phyloP scores from a whole-genome alignment of 1,140 invertebrate genomes.

The Pseudobourletiella spinata region DNA sequence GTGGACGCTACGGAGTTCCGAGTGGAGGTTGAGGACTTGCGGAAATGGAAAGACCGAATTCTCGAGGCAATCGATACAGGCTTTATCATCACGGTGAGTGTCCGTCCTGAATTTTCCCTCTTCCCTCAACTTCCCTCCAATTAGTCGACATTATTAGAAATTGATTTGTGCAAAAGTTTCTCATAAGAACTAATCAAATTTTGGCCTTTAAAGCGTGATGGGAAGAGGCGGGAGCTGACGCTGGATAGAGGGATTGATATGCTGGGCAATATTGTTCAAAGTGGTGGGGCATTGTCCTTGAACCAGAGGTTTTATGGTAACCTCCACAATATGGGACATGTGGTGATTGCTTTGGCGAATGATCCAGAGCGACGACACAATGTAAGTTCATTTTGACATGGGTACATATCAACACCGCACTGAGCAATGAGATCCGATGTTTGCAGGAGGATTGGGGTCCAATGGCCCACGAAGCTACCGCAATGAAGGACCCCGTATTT shows the following conservation, averaged over 20 bases:
- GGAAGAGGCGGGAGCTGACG: not conserved
- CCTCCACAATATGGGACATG: constrained; percentile 60
- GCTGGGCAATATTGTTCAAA: constrained; percentile 69
- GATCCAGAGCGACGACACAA: constrained; percentile 52
- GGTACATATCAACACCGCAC: not conserved
- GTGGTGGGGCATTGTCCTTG: constrained; percentile 53
- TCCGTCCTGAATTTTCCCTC: too few relatives aligned
- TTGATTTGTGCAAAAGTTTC: too few relatives aligned
- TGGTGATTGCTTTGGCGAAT: constrained; percentile 57
- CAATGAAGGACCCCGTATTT: constrained; percentile 64
- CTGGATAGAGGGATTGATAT: constrained; percentile 60
- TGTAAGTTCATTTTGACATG: constrained; percentile 20
- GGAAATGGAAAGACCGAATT: constrained; percentile 65
- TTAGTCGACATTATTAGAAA: too few relatives aligned
- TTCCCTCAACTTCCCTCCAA: too few relatives aligned
- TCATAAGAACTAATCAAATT: not conserved
- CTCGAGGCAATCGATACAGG: constrained; percentile 62
- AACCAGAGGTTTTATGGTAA: constrained; percentile 59
- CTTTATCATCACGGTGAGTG: constrained; percentile 42
- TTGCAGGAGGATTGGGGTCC: constrained; percentile 39
- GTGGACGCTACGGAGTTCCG: not conserved
- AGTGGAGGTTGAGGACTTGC: constrained; percentile 47
- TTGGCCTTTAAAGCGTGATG: not conserved
- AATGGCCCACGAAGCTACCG: constrained; percentile 39
- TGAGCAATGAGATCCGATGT: not conserved